Evolutionary conservation across 2,888 invertebrate species (phyloP).

Genomic region (Synergus umbraculus): DNA sequence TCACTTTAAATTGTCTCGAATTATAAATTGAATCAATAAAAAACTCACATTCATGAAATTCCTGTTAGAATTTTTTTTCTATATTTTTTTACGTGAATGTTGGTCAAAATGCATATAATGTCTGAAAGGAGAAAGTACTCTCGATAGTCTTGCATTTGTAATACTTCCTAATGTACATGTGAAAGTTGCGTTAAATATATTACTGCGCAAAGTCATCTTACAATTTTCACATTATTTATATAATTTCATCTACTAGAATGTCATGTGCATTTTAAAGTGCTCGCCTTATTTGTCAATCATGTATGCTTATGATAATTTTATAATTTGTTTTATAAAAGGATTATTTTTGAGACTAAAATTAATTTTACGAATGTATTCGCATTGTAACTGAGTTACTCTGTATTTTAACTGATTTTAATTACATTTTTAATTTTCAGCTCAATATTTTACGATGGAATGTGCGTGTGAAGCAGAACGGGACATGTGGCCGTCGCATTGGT

Average conservation of each 20-base stretch:
- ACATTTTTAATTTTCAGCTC: constrained; percentile 54
- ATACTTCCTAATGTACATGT: not conserved
- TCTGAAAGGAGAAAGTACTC: not conserved
- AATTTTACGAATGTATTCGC: too few relatives aligned
- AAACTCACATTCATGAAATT: not conserved
- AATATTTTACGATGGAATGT: constrained; percentile 68
- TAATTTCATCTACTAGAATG: not conserved
- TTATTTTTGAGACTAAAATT: too few relatives aligned
- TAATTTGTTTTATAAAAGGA: too few relatives aligned
- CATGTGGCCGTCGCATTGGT: constrained; percentile 62
- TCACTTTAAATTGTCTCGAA: not conserved
- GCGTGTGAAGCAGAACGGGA: constrained; percentile 76
- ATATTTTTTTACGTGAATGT: not conserved
- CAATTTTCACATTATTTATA: not conserved
- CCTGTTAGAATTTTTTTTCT: not conserved
- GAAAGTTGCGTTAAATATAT: not conserved
- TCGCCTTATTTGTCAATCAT: too few relatives aligned
- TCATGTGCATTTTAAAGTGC: too few relatives aligned
- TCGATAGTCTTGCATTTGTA: not conserved
- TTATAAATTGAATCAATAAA: not conserved
- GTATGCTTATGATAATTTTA: too few relatives aligned
- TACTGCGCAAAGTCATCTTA: not conserved
- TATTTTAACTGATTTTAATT: not conserved
- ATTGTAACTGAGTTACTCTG: not conserved
- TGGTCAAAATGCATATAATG: not conserved